Conservation (phyloP, 2,113 vertebrate species). For the Sorex fumeus region DNA sequence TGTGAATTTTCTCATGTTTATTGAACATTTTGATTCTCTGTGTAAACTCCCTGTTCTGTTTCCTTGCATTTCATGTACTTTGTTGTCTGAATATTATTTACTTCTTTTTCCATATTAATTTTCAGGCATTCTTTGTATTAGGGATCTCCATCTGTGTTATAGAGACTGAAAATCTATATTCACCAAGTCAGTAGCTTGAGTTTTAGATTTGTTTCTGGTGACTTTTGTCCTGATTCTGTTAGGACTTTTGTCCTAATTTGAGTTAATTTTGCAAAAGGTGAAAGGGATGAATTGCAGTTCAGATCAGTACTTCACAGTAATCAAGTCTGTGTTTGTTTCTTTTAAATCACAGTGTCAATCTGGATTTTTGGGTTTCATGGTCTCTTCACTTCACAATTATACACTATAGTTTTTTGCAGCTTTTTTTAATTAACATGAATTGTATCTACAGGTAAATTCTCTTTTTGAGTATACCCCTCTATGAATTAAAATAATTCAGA, state of each 20-base stretch:
- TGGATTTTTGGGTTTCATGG: neutral
- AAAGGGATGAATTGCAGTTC: neutral
- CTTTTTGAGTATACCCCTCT: neutral
- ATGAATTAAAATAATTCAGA: neutral
- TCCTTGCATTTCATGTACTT: neutral
- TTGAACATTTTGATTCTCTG: neutral
- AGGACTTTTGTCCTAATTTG: neutral
- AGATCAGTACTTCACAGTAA: slow-evolving; percentile 1
- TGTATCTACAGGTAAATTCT: neutral
- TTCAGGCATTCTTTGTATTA: neutral
- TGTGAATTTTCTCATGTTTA: neutral
- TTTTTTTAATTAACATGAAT: neutral
- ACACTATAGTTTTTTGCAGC: neutral
- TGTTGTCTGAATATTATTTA: neutral
- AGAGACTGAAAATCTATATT: slow-evolving; percentile 30
- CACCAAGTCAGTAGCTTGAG: neutral
- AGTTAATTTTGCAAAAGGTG: neutral
- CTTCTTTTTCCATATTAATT: slow-evolving; percentile 9
- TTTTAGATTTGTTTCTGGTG: slow-evolving; percentile 12
- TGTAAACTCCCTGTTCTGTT: neutral
- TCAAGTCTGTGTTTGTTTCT: neutral
- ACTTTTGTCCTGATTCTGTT: neutral
- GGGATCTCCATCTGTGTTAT: slow-evolving; percentile 31
- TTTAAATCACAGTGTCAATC: neutral
- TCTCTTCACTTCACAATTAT: neutral